Evolutionary conservation across 1,140 invertebrate genomes (phyloP).

Genomic region (Camponotus pennsylvanicus): DNA sequence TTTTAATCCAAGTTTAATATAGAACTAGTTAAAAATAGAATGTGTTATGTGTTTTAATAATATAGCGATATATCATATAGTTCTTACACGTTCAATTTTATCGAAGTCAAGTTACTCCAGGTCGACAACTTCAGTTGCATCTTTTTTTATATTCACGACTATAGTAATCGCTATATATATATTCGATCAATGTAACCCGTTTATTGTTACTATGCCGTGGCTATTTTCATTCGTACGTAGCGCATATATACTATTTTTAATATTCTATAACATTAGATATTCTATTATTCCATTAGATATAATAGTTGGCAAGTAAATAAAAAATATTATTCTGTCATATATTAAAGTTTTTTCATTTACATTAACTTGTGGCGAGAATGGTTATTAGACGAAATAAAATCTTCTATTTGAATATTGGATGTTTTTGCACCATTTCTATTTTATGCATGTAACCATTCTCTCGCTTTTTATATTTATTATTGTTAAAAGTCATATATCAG

Average conservation of each 20-base stretch:
- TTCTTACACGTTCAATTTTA: background rate
- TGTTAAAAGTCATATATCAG: background rate
- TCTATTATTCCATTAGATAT: background rate
- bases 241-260: slow-evolving; percentile 1
- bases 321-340: background rate
- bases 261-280: background rate
- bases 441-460: slow-evolving; percentile 1
- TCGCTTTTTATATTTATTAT: slow-evolving; percentile 15
- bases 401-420: slow-evolving; percentile 21
- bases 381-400: slow-evolving; percentile 26
- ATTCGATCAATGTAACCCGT: slow-evolving; percentile 46
- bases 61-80: background rate
- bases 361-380: background rate
- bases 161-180: slow-evolving; percentile 24
- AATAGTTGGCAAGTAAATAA: background rate
- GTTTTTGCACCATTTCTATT: background rate
- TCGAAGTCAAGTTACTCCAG: background rate
- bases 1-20: background rate
- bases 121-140: slow-evolving; percentile 29
- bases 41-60: background rate
- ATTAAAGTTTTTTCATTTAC: background rate
- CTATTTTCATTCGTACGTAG: slow-evolving; percentile 36
- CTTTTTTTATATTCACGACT: slow-evolving; percentile 34
- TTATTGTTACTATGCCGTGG: slow-evolving; percentile 8
- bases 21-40: background rate